Percentiles rank a stretch among this genome's conserved stretches.
Evolutionary conservation across 30 jellyfish, hydroid and myxozoan genomes (phyloP).

Genomic region (Calvadosia cruxmelitensis): DNA sequence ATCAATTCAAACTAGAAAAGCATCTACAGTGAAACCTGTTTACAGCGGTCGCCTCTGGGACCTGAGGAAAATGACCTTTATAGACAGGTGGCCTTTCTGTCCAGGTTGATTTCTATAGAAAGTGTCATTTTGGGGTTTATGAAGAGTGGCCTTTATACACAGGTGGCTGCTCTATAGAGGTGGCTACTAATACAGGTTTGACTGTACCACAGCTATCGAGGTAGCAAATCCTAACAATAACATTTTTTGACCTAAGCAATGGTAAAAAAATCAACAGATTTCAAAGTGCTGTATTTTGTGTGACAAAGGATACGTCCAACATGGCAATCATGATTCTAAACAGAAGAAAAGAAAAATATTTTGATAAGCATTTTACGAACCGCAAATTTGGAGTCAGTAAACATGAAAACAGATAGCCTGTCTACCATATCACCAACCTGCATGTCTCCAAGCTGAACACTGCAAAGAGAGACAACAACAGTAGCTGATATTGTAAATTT

Average conservation of each 20-base stretch:
- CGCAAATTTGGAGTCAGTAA: neutral
- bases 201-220: neutral
- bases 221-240: neutral
- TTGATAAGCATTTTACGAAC: too few species aligned
- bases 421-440: slow-evolving; percentile 17
- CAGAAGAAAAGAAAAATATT: too few species aligned
- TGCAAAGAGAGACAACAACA: neutral
- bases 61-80: too few species aligned
- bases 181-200: neutral
- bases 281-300: too few species aligned
- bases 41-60: too few species aligned
- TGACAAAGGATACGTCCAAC: slow-evolving; percentile 68
- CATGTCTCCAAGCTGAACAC: slow-evolving; percentile 94
- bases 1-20: too few species aligned
- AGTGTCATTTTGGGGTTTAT: too few species aligned
- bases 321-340: slow-evolving; percentile 51
- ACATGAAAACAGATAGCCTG: neutral
- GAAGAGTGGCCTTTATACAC: neutral
- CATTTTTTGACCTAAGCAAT: too few species aligned
- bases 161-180: neutral
- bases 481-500: neutral
- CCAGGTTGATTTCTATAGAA: too few species aligned
- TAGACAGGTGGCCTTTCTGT: too few species aligned
- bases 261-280: too few species aligned
- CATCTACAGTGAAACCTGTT: too few species aligned